Conservation (phyloP, 2,888 invertebrate species). For the Drosophila rellima region DNA sequence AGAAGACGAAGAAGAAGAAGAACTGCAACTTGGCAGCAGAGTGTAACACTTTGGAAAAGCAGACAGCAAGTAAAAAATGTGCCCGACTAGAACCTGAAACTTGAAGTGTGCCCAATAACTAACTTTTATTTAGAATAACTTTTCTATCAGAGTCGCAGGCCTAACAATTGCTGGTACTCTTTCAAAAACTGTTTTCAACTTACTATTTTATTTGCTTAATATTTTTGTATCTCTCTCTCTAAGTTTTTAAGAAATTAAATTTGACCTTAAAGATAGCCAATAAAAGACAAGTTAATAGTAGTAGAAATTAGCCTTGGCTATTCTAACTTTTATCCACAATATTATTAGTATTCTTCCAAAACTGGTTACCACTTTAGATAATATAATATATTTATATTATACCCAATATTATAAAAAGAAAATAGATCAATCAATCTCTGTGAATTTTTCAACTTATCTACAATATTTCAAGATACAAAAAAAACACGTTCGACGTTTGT, state of each 20-base stretch:
- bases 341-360: too few relatives aligned
- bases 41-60: conserved; percentile 16
- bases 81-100: conserved; percentile 6
- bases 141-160: background rate
- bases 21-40: conserved; percentile 9
- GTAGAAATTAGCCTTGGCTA: too few relatives aligned
- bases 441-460: background rate
- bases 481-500: conserved; percentile 44
- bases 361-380: too few relatives aligned
- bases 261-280: too few relatives aligned
- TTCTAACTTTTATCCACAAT: too few relatives aligned
- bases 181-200: too few relatives aligned
- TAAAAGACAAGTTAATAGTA: too few relatives aligned
- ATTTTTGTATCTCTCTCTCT: too few relatives aligned
- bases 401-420: too few relatives aligned
- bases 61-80: conserved; percentile 8
- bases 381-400: too few relatives aligned
- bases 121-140: background rate
- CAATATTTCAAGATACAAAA: background rate
- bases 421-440: background rate
- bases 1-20: background rate
- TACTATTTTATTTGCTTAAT: too few relatives aligned
- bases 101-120: background rate
- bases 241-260: too few relatives aligned
- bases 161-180: background rate